Percentiles rank a stretch among this genome's conserved stretches.
phyloP scores from a whole-genome alignment of 2,888 invertebrate species.

The Caenorhabditis plicata region DNA sequence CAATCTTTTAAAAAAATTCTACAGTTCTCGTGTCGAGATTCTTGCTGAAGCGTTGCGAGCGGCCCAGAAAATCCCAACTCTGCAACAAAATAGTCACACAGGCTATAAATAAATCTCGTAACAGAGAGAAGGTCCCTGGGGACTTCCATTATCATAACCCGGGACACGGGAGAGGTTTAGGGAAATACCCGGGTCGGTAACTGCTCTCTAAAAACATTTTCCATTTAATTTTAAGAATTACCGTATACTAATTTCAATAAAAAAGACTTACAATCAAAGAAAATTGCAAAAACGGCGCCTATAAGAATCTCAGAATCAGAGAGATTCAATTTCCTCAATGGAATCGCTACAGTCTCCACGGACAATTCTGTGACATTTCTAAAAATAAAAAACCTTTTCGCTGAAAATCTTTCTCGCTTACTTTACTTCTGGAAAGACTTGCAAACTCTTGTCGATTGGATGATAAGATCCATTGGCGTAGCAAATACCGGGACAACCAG shows the following conservation, averaged over 20 bases:
- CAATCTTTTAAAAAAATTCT: too few relatives aligned
- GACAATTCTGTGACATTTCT: conserved; percentile 25
- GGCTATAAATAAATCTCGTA: too few relatives aligned
- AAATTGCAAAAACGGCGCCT: conserved; percentile 26
- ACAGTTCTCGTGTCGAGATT: too few relatives aligned
- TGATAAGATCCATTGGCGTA: conserved; percentile 53
- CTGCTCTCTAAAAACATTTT: too few relatives aligned
- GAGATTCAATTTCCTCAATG: conserved; percentile 17
- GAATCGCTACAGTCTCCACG: conserved; percentile 24
- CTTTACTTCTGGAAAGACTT: conserved; percentile 24
- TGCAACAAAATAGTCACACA: too few relatives aligned
- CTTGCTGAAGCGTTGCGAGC: too few relatives aligned
- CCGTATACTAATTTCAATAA: neutral
- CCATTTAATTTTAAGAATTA: too few relatives aligned
- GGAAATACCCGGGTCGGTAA: too few relatives aligned
- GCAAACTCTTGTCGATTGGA: conserved; percentile 14
- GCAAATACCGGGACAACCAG: conserved; percentile 44
- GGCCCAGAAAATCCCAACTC: too few relatives aligned
- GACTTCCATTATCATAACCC: too few relatives aligned
- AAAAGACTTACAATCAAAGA: conserved; percentile 24
- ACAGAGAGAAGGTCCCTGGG: too few relatives aligned
- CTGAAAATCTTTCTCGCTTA: neutral
- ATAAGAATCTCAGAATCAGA: conserved; percentile 22
- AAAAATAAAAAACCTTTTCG: neutral
- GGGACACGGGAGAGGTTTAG: too few relatives aligned